These are phyloP conservation scores for Drosophila lacertosa DNA, from an alignment of 1,140 invertebrate species.

Conservation along the genomic window DNA sequence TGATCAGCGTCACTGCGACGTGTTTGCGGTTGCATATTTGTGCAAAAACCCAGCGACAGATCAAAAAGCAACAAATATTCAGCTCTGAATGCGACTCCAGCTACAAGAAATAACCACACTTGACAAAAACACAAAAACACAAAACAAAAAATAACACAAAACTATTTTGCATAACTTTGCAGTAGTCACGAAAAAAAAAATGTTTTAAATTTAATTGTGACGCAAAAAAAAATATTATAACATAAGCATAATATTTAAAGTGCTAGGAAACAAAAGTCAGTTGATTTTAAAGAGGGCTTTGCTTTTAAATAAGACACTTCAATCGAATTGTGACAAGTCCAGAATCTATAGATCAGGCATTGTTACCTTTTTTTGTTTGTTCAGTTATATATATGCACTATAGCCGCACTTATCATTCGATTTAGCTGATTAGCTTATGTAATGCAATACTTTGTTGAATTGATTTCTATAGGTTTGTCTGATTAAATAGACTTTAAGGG, in stretches of 20 bases:
- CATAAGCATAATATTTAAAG: background rate
- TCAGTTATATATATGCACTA: background rate
- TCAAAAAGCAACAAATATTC: constrained; percentile 54
- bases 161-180: constrained; percentile 49
- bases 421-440: background rate
- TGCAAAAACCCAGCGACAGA: constrained; percentile 46
- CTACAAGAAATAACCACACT: constrained; percentile 50
- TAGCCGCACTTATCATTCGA: background rate
- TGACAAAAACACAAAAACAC: constrained; percentile 25
- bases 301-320: background rate
- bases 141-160: constrained; percentile 27
- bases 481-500: constrained; percentile 7
- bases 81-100: constrained; percentile 38
- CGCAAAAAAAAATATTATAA: background rate
- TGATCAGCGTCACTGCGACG: constrained; percentile 38
- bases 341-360: background rate
- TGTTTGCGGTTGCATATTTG: constrained; percentile 63
- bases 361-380: background rate
- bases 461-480: background rate
- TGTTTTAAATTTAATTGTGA: constrained; percentile 1
- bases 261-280: background rate
- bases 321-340: background rate
- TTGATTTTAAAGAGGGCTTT: background rate
- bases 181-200: constrained; percentile 44
- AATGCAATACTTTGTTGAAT: constrained; percentile 8